Percentiles rank a stretch among this genome's conserved stretches.
Evolutionary conservation across 2,888 invertebrate species (phyloP).

Genomic region (Caenorhabditis japonica): DNA sequence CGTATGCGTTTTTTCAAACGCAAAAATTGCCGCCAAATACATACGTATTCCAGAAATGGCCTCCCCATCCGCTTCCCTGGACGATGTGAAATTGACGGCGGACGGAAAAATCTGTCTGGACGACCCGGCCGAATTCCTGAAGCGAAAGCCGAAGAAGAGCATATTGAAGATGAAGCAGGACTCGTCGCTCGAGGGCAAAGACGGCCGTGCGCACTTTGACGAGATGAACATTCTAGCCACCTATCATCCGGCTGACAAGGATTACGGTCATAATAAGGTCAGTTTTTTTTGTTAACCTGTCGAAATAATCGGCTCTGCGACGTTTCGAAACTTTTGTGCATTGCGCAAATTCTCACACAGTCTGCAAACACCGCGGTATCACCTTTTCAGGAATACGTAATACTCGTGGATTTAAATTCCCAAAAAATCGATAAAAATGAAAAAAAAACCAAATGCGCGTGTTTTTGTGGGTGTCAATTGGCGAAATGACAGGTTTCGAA

Average conservation of each 20-base stretch:
- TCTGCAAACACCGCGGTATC: no score
- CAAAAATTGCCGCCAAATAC: no score
- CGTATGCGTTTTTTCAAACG: conserved; percentile 1
- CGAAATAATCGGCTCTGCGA: no score
- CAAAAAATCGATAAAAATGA: no score
- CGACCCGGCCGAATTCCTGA: conserved; percentile 74
- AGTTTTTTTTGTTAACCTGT: not conserved
- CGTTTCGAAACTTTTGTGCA: no score
- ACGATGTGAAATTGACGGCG: conserved; percentile 51
- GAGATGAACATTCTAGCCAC: conserved; percentile 99
- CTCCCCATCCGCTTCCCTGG: conserved; percentile 34
- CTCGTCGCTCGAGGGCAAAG: conserved; percentile 66
- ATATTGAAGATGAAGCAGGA: conserved; percentile 74
- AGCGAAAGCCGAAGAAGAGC: conserved; percentile 76
- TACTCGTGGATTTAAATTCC: no score
- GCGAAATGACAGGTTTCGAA: not conserved
- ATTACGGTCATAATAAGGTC: conserved; percentile 97
- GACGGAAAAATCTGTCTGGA: conserved; percentile 61
- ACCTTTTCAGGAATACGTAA: no score
- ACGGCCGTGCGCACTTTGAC: conserved; percentile 81
- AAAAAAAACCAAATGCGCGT: no score
- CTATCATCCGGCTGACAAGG: conserved; percentile 95
- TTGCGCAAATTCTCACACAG: no score
- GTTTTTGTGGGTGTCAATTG: not conserved
- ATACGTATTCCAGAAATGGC: conserved; percentile 53